Evolutionary conservation across 1,140 invertebrate genomes (phyloP).

Genomic region (Drosophila parvula): DNA sequence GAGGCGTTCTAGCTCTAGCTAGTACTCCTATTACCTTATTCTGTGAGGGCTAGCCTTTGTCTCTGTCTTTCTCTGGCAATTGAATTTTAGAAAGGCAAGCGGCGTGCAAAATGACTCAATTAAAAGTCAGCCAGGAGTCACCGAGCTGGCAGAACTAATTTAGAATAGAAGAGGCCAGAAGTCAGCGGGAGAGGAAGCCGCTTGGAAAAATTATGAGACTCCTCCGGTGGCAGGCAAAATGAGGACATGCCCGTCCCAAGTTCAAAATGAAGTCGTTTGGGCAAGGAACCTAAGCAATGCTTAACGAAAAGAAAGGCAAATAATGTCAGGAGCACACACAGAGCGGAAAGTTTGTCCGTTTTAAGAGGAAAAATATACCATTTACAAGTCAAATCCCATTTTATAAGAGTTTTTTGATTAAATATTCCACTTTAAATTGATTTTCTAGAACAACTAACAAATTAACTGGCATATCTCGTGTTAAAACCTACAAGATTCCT

Average conservation of each 20-base stretch:
- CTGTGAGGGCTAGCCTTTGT: slow-evolving; percentile 47
- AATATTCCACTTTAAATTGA: no score
- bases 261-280: slow-evolving; percentile 74
- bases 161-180: slow-evolving; percentile 31
- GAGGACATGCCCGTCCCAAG: slow-evolving; percentile 42
- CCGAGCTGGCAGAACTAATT: slow-evolving; percentile 67
- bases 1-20: not conserved
- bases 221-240: slow-evolving; percentile 3
- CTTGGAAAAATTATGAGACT: slow-evolving; percentile 40
- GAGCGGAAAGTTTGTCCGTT: not conserved
- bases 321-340: slow-evolving; percentile 37
- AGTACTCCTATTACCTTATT: not conserved
- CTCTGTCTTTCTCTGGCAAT: slow-evolving; percentile 32
- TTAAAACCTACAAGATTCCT: not conserved
- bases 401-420: no score
- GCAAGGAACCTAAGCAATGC: slow-evolving; percentile 45
- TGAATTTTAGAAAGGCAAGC: slow-evolving; percentile 64
- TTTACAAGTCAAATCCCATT: no score
- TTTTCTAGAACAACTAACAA: no score
- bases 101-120: slow-evolving; percentile 76
- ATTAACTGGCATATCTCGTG: no score
- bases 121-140: slow-evolving; percentile 50
- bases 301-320: slow-evolving; percentile 45
- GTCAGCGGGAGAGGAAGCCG: slow-evolving; percentile 54
- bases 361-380: no score